Evolutionary conservation across 2,888 invertebrate genomes (phyloP), one percentile per base, ranked within the genome.

Genomic region (Mesorhabditis sp.): DNA sequence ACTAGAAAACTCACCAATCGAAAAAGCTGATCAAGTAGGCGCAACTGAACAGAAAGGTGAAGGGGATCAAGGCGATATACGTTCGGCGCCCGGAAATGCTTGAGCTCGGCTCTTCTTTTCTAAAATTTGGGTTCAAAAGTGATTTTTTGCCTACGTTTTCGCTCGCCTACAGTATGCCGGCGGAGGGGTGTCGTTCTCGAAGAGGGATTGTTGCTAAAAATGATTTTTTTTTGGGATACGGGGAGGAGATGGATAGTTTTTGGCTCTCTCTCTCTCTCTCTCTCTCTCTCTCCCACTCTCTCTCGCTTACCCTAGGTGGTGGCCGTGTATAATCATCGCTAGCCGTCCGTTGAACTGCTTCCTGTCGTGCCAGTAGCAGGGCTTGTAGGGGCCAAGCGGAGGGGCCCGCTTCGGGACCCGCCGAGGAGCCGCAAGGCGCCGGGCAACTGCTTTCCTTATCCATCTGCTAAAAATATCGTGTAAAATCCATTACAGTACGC

Each of bases 101-200:
- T 28, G 28, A 2, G 10, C 58, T 13, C n/a, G 58, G 58, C 58
- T 50, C 58, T 50, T 50, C 58, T 50, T 50, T 10, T 50, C n/a
- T 50, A 50, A 10, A 10, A 13, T n/a, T 50, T 50, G 7, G 58
- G 10, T n/a, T 50, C 7, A 50, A 50, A 50, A 50, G n/a, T 10
- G 58, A n/a, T 50, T n/a, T n/a, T 50, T 50, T 50, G 7, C 58
- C n/a, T n/a, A 50, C 58, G 10, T 50, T 50, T 50, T 50, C 2
- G 58, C n/a, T 50, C n/a, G 10, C 2, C n/a, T 50, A 13, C n/a
- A n/a, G n/a, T 50, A 50, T 10, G n/a, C 58, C 10, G 58, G 58
- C 58, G 58, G 58, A 13, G 58, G 58, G 7, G 58, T n/a, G 58
- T 50, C 58, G 58, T 50, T 50, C 10, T 50, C 58, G 58, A 50